Evolutionary conservation across 2,797 vertebrate genomes (phyloP), one percentile per base, ranked within the genome.

Genomic region (Coranthus polyacanthus): DNA sequence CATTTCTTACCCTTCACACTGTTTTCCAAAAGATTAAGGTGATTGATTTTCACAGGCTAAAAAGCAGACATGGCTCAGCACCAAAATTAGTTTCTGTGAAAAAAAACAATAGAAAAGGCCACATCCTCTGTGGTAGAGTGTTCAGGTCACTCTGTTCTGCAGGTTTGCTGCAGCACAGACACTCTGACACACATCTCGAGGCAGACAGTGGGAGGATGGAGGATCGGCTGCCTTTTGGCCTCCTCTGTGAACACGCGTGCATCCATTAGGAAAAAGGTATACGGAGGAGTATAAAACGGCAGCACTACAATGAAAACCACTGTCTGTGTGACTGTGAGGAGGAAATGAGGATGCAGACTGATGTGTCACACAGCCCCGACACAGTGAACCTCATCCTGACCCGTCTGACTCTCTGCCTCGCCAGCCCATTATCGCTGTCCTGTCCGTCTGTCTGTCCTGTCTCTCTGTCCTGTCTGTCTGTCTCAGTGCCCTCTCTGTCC

Each of bases 91-190:
- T 64, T 75, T 77, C 50, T 78, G 65, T 68, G 61, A 66, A 56
- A 61, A 79, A 29, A 61, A 79, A 78, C 75, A 53, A 50, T 37
- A 55, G 44, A 52, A 46, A 29, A 51, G 63, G 50, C 56, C 81
- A 86, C 83, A 81, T 89, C 82, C 80, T 83, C 72, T 82, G 42
- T 51, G 51, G 60, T 41, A 21, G 46, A 37, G 2, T 9, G 63
- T 49, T 60, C 55, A 17, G 81, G 75, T 86, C 78, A 74, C 29
- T 53, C 24, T 62, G 53, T 60, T 68, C 57, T 62, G 10, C 3
- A 22, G 49, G 59, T 11, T 24, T 38, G 26, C 44, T 43, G 43
- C 12, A 8, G 29, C 32, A 56, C 50, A 39, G n/a, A 78, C 74
- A 64, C 68, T 51, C 32, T 76, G 58, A 67, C 68, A 70, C 58